Percentiles rank a stretch among this genome's conserved stretches.
These are phyloP conservation scores for Germaria angustata DNA, from an alignment of 2,888 invertebrate genomes.

Conservation along the genomic window DNA sequence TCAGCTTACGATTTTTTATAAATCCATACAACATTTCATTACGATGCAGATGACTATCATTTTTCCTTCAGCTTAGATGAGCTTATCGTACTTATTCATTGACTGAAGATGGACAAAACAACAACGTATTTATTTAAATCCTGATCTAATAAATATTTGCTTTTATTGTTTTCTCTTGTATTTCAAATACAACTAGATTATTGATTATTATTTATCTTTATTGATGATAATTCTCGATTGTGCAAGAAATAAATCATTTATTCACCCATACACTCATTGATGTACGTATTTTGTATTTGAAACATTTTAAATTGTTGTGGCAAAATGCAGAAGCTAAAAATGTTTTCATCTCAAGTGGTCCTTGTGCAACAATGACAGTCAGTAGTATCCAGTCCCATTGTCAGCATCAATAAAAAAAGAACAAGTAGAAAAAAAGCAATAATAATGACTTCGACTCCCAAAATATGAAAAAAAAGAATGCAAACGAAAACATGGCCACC, in stretches of 20 bases:
- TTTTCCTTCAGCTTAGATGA: background rate
- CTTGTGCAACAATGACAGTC: conserved; percentile 23
- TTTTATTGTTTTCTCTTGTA: background rate
- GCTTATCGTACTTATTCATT: background rate
- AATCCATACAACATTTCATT: too few relatives aligned
- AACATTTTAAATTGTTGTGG: conserved; percentile 8
- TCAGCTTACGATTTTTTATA: too few relatives aligned
- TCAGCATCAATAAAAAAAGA: conserved; percentile 30
- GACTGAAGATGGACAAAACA: background rate
- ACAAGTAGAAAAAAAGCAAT: background rate
- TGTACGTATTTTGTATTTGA: background rate
- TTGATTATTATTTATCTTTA: conserved; percentile 52
- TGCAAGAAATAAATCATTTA: conserved; percentile 26
- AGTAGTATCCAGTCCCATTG: background rate
- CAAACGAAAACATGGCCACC: conserved; percentile 13
- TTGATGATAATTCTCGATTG: conserved; percentile 34
- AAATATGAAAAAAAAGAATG: background rate
- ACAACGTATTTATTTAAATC: conserved; percentile 4
- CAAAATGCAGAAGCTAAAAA: background rate
- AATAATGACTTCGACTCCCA: conserved; percentile 15
- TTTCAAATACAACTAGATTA: conserved; percentile 20
- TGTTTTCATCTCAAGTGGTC: conserved; percentile 38
- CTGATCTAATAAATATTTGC: conserved; percentile 12
- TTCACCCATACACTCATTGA: conserved; percentile 17
- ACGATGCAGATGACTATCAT: too few relatives aligned